These are phyloP conservation scores for Panthera tigris DNA, from an alignment of 2,113 vertebrate genomes.

Conservation along the genomic window DNA sequence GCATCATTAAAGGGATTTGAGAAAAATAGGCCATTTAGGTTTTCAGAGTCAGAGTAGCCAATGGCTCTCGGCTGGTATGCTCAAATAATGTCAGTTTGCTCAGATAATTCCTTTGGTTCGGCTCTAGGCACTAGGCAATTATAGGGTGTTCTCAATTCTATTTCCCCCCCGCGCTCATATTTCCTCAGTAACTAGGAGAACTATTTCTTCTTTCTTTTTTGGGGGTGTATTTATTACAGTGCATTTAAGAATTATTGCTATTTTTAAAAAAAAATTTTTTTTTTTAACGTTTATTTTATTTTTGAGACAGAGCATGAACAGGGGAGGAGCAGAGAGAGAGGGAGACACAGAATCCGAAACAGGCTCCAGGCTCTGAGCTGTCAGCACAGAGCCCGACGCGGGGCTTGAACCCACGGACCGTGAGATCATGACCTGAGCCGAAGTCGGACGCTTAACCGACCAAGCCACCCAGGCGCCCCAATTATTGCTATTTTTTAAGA, in stretches of 20 bases:
- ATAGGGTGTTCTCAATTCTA: not conserved
- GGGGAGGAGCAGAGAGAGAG: too few species aligned
- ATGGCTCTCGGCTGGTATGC: not conserved
- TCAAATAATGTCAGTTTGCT: not conserved
- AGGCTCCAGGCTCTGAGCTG: too few species aligned
- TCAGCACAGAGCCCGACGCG: too few species aligned
- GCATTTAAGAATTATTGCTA: not conserved
- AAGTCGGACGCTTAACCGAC: too few species aligned
- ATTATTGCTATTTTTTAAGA: not conserved
- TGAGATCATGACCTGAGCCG: too few species aligned
- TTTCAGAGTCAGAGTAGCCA: not conserved
- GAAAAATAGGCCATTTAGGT: not conserved
- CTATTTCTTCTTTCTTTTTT: slow-evolving; percentile 16
- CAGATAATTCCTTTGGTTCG: not conserved
- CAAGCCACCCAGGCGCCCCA: too few species aligned
- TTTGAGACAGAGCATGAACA: too few species aligned
- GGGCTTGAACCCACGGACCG: too few species aligned
- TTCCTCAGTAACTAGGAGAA: slow-evolving; percentile 20
- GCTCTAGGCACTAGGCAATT: not conserved
- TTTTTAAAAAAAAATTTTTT: not conserved
- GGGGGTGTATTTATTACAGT: not conserved
- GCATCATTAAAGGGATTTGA: not conserved
- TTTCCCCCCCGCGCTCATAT: not conserved
- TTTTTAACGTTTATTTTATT: too few species aligned
- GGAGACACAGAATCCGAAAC: too few species aligned